Evolutionary conservation across 2,113 vertebrate species (phyloP).

Genomic region (Halcyon senegalensis): DNA sequence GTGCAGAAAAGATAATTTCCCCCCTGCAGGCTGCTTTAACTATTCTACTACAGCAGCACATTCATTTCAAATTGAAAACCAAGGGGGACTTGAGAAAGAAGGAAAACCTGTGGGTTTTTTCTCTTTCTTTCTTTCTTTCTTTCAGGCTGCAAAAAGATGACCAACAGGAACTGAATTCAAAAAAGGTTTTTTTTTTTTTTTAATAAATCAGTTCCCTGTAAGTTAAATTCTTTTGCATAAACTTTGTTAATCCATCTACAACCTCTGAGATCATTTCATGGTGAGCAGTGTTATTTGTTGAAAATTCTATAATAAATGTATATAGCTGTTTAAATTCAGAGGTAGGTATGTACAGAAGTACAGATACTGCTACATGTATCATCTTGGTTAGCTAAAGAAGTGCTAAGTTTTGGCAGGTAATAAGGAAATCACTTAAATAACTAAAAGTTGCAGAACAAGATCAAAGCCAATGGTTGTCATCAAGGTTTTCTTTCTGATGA

Average conservation of each 20-base stretch:
- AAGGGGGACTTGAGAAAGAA: background rate
- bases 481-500: background rate
- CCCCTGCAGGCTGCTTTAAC: background rate
- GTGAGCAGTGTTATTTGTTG: background rate
- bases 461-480: background rate
- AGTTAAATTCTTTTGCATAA: background rate
- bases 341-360: background rate
- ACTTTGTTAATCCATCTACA: background rate
- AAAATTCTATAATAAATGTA: background rate
- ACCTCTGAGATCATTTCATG: background rate
- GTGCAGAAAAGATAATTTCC: background rate
- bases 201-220: background rate
- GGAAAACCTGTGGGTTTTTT: accelerated
- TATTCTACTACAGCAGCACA: background rate
- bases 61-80: background rate
- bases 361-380: background rate
- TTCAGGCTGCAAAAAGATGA: background rate
- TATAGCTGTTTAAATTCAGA: background rate
- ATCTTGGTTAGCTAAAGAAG: background rate
- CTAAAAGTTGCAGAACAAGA: background rate
- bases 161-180: background rate
- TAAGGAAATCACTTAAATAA: background rate
- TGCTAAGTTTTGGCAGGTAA: background rate
- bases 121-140: background rate
- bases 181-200: background rate